Evolutionary conservation across 2,888 invertebrate genomes (phyloP), one percentile per base, ranked within the genome.

Genomic region (Emmelina monodactyla): DNA sequence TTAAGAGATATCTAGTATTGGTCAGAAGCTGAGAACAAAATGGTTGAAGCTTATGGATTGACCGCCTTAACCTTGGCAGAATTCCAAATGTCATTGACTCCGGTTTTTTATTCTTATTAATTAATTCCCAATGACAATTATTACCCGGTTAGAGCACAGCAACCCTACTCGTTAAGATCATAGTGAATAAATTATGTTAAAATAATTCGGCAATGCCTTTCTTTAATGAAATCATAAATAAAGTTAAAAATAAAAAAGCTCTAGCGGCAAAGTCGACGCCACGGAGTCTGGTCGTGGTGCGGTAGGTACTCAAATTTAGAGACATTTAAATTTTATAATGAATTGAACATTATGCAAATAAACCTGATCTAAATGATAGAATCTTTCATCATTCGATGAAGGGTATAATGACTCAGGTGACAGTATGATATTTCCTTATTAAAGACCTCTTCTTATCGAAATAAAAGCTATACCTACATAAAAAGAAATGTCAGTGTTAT

Each of bases 281-380:
- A 49, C 38, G 35, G 37, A 50, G 66, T 66, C 67, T 66, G 43
- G 49, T 34, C 35, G 42, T 44, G 45, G 54, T 62, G 58, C 58
- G 60, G 53, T 53, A 50, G 25, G 50, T 54, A 59, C 54, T 58
- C 55, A 51, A 53, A 59, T 54, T 50, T 44, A 3, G 42, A 46
- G 46, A 51, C 44, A 50, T 50, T 55, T 53, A 49, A 55, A 47
- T 51, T 50, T 42, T 52, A 58, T 53, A 59, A 49, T 50, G 42
- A 51, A 47, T 49, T 10, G 25, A 34, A 45, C 48, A 56, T 56
- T 60, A 62, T 60, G 58, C 37, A 51, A 58, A 62, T 58, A 43
- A 45, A 41, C 32, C 16, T 32, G 22, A 11, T 33, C 25, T 4
- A 7, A 25, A 25, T n/a, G n/a, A n/a, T n/a, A n/a, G n/a, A n/a